A percentile compares a stretch with the other conserved stretches of the same genome.
phyloP scores from a whole-genome alignment of 2,797 vertebrate genomes.

The Argya squamiceps region DNA sequence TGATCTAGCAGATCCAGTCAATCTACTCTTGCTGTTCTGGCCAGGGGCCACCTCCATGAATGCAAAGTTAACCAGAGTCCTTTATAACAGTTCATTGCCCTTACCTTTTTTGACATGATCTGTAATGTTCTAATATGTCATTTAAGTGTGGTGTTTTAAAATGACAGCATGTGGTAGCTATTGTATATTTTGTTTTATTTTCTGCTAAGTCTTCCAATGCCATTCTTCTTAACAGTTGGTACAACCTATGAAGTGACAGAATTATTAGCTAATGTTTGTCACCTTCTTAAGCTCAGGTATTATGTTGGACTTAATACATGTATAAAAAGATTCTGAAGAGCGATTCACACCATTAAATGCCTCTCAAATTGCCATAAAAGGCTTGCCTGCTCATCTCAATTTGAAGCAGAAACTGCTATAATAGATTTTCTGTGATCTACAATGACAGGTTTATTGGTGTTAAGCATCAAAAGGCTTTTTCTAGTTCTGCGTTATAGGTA shows the following conservation, averaged over 20 bases:
- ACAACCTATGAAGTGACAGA: not conserved
- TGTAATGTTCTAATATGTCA: not conserved
- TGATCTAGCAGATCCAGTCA: not conserved
- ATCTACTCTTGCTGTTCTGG: not conserved
- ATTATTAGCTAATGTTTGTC: conserved; percentile 8
- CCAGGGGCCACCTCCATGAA: not conserved
- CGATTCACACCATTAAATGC: conserved; percentile 19
- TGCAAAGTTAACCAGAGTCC: not conserved
- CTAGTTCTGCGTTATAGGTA: not conserved
- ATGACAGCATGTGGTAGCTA: not conserved
- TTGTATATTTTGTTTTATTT: not conserved
- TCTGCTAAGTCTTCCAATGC: not conserved
- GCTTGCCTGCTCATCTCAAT: conserved; percentile 21
- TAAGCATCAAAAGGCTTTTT: conserved; percentile 39
- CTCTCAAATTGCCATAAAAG: conserved; percentile 29
- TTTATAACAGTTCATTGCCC: not conserved
- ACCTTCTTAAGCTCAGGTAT: conserved; percentile 1
- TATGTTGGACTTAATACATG: not conserved
- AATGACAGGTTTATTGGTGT: conserved; percentile 42
- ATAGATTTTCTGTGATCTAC: conserved; percentile 17
- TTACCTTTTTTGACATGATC: not conserved
- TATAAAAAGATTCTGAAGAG: conserved; percentile 9
- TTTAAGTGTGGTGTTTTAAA: conserved; percentile 28
- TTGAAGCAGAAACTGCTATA: conserved; percentile 33
- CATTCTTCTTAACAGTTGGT: not conserved